phyloP scores from a whole-genome alignment of 2,797 vertebrate genomes.

The Cyclura pinguis region DNA sequence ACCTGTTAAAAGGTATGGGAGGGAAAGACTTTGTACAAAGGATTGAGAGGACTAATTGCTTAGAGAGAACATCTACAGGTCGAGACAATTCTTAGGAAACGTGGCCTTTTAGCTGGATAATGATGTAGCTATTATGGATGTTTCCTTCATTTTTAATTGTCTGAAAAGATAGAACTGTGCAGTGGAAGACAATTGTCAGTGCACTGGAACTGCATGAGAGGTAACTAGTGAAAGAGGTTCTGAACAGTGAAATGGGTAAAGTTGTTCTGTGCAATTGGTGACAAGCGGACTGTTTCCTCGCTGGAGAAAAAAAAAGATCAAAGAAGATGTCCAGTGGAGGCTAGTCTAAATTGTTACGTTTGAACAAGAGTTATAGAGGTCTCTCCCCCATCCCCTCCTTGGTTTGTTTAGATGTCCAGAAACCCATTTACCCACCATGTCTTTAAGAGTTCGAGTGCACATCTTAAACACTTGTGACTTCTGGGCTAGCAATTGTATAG shows the following conservation, averaged over 20 bases:
- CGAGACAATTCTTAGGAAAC: constrained; percentile 58
- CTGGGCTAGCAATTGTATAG: not conserved
- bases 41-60: constrained; percentile 68
- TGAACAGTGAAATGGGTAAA: not conserved
- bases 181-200: not conserved
- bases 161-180: constrained; percentile 48
- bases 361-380: not conserved
- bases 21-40: constrained; percentile 63
- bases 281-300: not conserved
- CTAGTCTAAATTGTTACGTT: not conserved
- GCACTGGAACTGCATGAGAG: too few relatives aligned
- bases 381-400: too few relatives aligned
- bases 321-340: not conserved
- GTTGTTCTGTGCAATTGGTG: fast-evolving
- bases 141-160: constrained; percentile 66
- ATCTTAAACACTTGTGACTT: too few relatives aligned
- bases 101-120: constrained; percentile 62
- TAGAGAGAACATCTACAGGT: constrained; percentile 59
- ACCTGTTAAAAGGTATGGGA: constrained; percentile 54
- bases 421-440: not conserved
- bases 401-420: too few relatives aligned
- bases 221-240: not conserved
- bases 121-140: constrained; percentile 32
- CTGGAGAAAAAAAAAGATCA: constrained; percentile 33
- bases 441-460: not conserved